Base-by-base conservation (phyloP, 2,113 vertebrate genomes). In the Psilopsiagon aymara region DNA sequence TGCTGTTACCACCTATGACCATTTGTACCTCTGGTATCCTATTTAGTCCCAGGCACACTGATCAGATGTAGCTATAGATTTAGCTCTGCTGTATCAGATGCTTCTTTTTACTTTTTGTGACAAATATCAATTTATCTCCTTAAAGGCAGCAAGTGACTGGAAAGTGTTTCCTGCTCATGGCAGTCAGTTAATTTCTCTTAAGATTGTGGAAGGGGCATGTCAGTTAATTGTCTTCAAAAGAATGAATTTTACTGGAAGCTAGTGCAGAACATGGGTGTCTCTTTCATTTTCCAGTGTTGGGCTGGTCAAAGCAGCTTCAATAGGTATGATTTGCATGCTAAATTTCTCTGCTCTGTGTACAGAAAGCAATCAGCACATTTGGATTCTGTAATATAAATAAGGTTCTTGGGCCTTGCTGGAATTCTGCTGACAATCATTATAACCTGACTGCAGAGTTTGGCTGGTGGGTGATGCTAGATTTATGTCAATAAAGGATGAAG, bases 11-110 rank as follows among this genome's bases (percentile, higher is more conserved):
- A 43, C 15, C 16, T 1, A 0, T 47, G 39, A 41, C 21, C 24
- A 29, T 84, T 78, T 87, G 16, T 89, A 82, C 31, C 8, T 74
- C 51, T 91, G 66, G 25, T 44, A 11, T 77, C 37, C n/a, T 79
- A 1, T 67, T 79, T 66, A 60, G 27, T 73, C 16, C 25, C 18
- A 53, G 47, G 23, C 9, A 13, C 33, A 21, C n/a, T 0, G 3
- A 44, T 67, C 35, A 88, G 60, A 35, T 80, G 28, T 0, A 68
- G 47, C 55, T 75, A 18, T 13, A 23, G 57, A 55, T 82, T 91
- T 62, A 91, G 24, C 52, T 13, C 16, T 67, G n/a, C 41, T 57
- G 9, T 64, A 21, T 90, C 60, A 24, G 3, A 53, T n/a, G 8
- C 17, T 67, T n/a, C 31, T 57, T 86, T 80, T 59, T 52, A 10